Base-by-base conservation (phyloP, 2,797 vertebrate genomes). In the Huso huso region DNA sequence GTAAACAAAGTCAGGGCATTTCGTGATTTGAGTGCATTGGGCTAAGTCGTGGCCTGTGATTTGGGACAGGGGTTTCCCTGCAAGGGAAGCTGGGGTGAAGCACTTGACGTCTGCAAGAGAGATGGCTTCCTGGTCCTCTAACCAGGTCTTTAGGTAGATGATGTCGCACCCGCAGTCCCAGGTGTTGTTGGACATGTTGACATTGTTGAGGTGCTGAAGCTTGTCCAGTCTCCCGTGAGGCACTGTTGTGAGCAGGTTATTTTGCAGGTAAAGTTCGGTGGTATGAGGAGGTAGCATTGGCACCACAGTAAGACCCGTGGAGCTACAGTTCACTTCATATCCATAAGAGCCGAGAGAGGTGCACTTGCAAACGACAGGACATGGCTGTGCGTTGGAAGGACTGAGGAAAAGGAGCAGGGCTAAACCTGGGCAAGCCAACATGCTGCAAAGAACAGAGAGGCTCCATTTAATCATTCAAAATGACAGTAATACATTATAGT, bases 81-180 rank as follows among this genome's bases (percentile, higher is more conserved):
- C 77, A 68, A 90, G 79, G 15, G 73, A 65, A 51, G 70, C 48
- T 0, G 91, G 92, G 57, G 82, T 84, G 72, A 76, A 71, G 61
- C 91, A 94, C 11, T 51, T 74, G 0, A 87, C 79, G 11, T 72
- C 70, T 51, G 15, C 66, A 0, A 67, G 49, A 7, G 76, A 66
- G 4, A 70, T 9, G 0, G 18, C 80, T 61, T 12, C 68, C 73
- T 87, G 89, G 66, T 71, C 86, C 69, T 78, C 73, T 60, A 93
- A 69, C 91, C 91, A 93, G 74, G 73, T 76, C 69, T 82, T 84
- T 51, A 93, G 69, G 72, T 93, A 93, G 4, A 79, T 74, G 67
- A 93, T 91, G 15, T 70, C 62, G 68, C 91, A 92, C 76, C 76
- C 88, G 49, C 92, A 94, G 77, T 88, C 84, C 75, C 91, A 89